A percentile compares a stretch with the other conserved stretches of the same genome.
Evolutionary conservation across 1,140 invertebrate species (phyloP).

Genomic region (Sitophilus oryzae): DNA sequence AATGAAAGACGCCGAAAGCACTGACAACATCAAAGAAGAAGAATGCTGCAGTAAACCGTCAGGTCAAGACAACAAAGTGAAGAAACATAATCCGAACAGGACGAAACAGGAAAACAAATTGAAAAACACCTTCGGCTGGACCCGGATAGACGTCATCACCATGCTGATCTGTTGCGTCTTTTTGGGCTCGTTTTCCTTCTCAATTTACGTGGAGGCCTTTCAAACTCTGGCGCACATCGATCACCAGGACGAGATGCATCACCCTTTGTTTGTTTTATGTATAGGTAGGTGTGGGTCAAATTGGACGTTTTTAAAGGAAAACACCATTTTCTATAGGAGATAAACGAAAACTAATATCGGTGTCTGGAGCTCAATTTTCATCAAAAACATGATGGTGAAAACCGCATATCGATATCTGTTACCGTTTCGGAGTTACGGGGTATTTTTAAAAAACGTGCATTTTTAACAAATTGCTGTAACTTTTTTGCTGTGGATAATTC

Average conservation of each 20-base stretch:
- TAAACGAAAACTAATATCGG: too few species aligned
- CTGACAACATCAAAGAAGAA: constrained; percentile 18
- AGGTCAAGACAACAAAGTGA: too few species aligned
- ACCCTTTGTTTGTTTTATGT: constrained; percentile 55
- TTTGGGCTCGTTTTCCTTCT: constrained; percentile 76
- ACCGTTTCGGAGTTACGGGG: too few species aligned
- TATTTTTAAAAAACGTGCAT: too few species aligned
- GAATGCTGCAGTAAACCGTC: constrained; percentile 13
- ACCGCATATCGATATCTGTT: too few species aligned
- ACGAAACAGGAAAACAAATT: constrained; percentile 56
- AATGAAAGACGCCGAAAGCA: constrained; percentile 14
- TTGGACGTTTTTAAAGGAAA: too few species aligned
- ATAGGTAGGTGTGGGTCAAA: constrained; percentile 58
- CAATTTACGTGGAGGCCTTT: constrained; percentile 71
- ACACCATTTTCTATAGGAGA: too few species aligned
- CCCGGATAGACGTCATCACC: constrained; percentile 76
- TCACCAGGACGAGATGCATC: constrained; percentile 69
- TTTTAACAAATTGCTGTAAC: too few species aligned
- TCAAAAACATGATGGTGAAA: too few species aligned
- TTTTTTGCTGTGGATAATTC: too few species aligned
- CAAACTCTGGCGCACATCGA: constrained; percentile 73
- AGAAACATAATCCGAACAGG: constrained; percentile 15
- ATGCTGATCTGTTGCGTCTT: constrained; percentile 78
- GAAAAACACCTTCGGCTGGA: constrained; percentile 88
- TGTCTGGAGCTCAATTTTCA: too few species aligned